A percentile compares a stretch with the other conserved stretches of the same genome.
These are phyloP conservation scores for Drosophila colorata DNA, from an alignment of 2,888 invertebrate genomes.

Conservation along the genomic window DNA sequence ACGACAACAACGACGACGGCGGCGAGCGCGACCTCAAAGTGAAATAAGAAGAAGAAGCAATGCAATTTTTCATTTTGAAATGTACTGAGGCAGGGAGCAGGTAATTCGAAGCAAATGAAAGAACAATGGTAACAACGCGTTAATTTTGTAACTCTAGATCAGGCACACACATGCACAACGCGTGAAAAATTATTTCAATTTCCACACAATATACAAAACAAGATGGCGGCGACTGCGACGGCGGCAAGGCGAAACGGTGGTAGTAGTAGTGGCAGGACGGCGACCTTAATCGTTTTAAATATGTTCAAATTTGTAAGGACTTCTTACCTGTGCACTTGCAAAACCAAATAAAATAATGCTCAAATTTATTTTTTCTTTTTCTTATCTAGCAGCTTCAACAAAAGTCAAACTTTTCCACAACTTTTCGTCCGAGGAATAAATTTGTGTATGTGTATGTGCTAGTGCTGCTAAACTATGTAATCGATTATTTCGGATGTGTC, in stretches of 20 bases:
- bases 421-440: conserved; percentile 20
- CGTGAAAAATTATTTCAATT: conserved; percentile 43
- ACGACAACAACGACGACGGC: conserved; percentile 48
- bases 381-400: conserved; percentile 5
- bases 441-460: conserved; percentile 39
- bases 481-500: conserved; percentile 7
- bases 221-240: conserved; percentile 70
- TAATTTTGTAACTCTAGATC: conserved; percentile 23
- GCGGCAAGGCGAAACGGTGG: conserved; percentile 45
- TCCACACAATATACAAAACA: conserved; percentile 59
- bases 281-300: conserved; percentile 36
- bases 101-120: conserved; percentile 41
- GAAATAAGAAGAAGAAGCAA: conserved; percentile 55
- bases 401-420: conserved; percentile 19
- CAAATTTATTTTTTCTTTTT: conserved; percentile 7
- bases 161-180: conserved; percentile 45
- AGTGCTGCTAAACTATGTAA: conserved; percentile 4
- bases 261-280: conserved; percentile 41
- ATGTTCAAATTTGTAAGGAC: conserved; percentile 30
- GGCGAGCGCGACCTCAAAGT: conserved; percentile 70
- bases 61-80: conserved; percentile 52
- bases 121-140: conserved; percentile 46
- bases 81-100: conserved; percentile 27
- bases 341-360: conserved; percentile 29
- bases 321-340: conserved; percentile 64